Percentiles rank a stretch among this genome's conserved stretches.
These are phyloP conservation scores for Drosophila nr. medialis DNA, from an alignment of 2,888 invertebrate species.

Conservation along the genomic window DNA sequence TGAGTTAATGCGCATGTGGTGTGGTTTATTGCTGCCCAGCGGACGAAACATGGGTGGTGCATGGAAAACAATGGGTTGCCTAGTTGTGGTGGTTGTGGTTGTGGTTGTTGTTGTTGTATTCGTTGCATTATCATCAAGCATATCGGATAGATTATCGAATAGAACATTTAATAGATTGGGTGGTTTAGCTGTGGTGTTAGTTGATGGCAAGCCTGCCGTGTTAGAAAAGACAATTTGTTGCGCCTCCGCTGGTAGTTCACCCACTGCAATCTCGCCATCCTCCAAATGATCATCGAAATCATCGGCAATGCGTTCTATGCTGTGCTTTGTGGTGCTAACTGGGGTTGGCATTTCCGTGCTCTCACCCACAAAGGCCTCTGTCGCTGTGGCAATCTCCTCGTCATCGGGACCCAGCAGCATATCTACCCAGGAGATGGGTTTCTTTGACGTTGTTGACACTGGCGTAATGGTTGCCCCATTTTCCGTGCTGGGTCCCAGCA, in stretches of 20 bases:
- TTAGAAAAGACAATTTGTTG: slow-evolving; percentile 52
- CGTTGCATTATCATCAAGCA: slow-evolving; percentile 60
- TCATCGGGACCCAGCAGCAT: slow-evolving; percentile 78
- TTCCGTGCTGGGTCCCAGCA: slow-evolving; percentile 76
- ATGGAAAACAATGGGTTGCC: slow-evolving; percentile 22
- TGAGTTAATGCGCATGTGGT: slow-evolving; percentile 77
- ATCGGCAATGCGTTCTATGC: slow-evolving; percentile 69
- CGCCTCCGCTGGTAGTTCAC: slow-evolving; percentile 69
- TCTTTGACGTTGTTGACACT: slow-evolving; percentile 60
- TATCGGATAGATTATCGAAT: slow-evolving; percentile 75
- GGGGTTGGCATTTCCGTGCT: slow-evolving; percentile 31
- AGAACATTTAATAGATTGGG: slow-evolving; percentile 66
- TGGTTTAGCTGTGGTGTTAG: slow-evolving; percentile 31
- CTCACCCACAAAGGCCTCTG: slow-evolving; percentile 35
- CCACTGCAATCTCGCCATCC: slow-evolving; percentile 68
- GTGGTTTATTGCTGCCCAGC: slow-evolving; percentile 65
- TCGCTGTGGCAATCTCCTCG: slow-evolving; percentile 48
- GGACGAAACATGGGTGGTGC: slow-evolving; percentile 78
- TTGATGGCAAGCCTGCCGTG: slow-evolving; percentile 33
- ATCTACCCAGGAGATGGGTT: slow-evolving; percentile 76
- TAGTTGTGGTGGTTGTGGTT: slow-evolving; percentile 33
- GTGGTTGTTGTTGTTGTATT: slow-evolving; percentile 25
- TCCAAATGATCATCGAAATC: slow-evolving; percentile 67
- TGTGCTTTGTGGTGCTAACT: slow-evolving; percentile 31
- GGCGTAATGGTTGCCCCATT: slow-evolving; percentile 24